Evolutionary conservation across 2,797 vertebrate genomes (phyloP).

Genomic region (Percopsis omiscomaycus): DNA sequence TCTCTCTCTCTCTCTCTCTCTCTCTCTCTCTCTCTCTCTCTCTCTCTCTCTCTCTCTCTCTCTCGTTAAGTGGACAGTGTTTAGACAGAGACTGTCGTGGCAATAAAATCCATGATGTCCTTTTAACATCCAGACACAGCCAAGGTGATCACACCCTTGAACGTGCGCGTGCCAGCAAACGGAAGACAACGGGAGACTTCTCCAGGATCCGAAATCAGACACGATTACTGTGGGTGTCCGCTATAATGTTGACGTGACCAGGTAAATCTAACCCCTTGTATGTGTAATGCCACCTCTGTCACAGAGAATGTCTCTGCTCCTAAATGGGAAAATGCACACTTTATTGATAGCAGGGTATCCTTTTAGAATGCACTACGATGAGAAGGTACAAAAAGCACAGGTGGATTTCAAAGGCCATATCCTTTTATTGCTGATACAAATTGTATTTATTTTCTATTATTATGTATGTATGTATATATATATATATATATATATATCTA

Average conservation of each 20-base stretch:
- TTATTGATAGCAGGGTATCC: too few species aligned
- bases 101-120: conserved; percentile 58
- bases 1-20: not conserved
- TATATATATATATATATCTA: too few species aligned
- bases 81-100: conserved; percentile 38
- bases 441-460: too few species aligned
- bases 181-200: too few species aligned
- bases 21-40: not conserved
- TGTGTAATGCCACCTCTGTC: too few species aligned
- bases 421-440: too few species aligned
- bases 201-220: conserved; percentile 63
- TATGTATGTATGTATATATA: too few species aligned
- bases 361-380: too few species aligned
- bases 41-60: not conserved
- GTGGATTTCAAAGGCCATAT: too few species aligned
- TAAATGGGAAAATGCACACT: too few species aligned
- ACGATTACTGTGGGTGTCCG: conserved; percentile 54
- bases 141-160: conserved; percentile 71
- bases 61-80: conserved; percentile 40
- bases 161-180: conserved; percentile 62
- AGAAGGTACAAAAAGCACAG: too few species aligned
- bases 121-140: conserved; percentile 43
- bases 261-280: conserved; percentile 11
- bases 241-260: conserved; percentile 48
- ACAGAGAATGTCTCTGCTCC: too few species aligned